Conservation (phyloP, 2,888 invertebrate genomes). For the Nomada hirtipes region DNA sequence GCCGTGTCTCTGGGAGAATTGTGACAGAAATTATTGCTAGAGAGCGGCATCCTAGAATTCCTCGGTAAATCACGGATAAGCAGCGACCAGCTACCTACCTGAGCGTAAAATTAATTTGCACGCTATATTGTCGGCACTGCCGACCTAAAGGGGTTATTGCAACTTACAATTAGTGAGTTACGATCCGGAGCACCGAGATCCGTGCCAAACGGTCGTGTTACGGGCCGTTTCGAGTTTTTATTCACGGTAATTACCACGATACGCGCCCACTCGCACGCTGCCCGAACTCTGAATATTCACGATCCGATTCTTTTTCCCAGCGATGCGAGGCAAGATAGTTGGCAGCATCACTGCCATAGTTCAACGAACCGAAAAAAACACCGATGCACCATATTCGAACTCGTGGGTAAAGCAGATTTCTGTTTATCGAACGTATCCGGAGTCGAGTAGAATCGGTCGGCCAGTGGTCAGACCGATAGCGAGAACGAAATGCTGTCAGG, state of each 20-base stretch:
- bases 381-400: background rate
- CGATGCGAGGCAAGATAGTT: background rate
- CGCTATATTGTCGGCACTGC: background rate
- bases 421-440: conserved; percentile 1
- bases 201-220: conserved; percentile 75
- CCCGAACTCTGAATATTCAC: conserved; percentile 50
- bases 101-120: background rate
- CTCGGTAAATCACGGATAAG: background rate
- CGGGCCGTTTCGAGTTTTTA: conserved; percentile 47
- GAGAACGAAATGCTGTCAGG: background rate
- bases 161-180: conserved; percentile 20
- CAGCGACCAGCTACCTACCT: background rate
- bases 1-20: background rate
- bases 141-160: background rate
- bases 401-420: background rate
- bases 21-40: background rate
- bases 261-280: background rate
- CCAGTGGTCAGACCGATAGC: conserved; percentile 19
- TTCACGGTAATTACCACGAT: conserved; percentile 64
- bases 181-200: conserved; percentile 38
- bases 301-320: conserved; percentile 32
- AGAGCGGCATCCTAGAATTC: background rate
- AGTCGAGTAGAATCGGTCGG: conserved; percentile 23
- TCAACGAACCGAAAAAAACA: conserved; percentile 35
- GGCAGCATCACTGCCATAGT: conserved; percentile 7